Evolutionary conservation across 2,888 invertebrate genomes (phyloP).

Genomic region (Meteorus cinctellus): DNA sequence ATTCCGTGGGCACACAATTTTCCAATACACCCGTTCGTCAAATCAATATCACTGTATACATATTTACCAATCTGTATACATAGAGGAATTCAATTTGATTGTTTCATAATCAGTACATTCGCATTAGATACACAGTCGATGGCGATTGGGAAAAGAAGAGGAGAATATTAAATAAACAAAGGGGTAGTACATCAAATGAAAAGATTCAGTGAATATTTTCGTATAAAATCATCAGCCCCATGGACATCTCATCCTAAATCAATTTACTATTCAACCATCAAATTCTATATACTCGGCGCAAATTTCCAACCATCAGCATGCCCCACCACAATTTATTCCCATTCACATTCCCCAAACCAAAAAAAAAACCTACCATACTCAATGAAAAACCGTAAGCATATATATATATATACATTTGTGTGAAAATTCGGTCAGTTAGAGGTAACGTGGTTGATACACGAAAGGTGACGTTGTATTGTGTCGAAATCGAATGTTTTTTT

Average conservation of each 20-base stretch:
- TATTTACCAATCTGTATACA: slow-evolving; percentile 1
- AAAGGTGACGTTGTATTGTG: slow-evolving; percentile 53
- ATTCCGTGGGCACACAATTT: slow-evolving; percentile 22
- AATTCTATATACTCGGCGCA: no score
- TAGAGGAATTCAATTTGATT: slow-evolving; percentile 3
- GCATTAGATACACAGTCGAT: not conserved
- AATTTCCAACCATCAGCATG: no score
- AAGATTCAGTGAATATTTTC: no score
- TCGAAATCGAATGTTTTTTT: slow-evolving; percentile 50
- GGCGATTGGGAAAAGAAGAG: not conserved
- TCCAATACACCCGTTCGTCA: slow-evolving; percentile 10
- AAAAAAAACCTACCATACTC: not conserved
- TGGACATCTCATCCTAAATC: no score
- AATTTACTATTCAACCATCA: no score
- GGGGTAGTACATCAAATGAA: no score
- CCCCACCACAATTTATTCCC: no score
- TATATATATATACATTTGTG: not conserved
- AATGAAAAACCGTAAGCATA: not conserved
- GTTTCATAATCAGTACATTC: slow-evolving; percentile 5
- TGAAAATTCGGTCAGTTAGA: slow-evolving; percentile 44
- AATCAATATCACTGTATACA: slow-evolving; percentile 14
- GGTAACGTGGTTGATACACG: slow-evolving; percentile 47
- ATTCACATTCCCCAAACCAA: no score
- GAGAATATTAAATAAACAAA: not conserved
- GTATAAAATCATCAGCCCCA: no score